phyloP scores from a whole-genome alignment of 2,888 invertebrate species.

The Alviniconcha strummeri region DNA sequence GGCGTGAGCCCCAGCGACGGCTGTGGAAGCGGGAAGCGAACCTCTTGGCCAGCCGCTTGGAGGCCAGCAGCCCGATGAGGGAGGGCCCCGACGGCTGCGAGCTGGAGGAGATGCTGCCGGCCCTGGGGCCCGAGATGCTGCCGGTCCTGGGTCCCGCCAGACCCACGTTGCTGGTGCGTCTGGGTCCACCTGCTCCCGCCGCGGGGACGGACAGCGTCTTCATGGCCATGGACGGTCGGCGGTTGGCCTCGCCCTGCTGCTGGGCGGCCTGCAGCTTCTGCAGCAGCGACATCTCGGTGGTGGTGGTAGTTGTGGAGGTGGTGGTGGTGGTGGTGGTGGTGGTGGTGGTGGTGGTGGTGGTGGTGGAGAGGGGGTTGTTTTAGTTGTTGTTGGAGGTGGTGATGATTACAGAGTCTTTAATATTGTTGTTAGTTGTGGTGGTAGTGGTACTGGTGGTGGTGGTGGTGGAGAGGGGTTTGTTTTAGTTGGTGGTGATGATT shows the following conservation, averaged over 20 bases:
- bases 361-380: not conserved
- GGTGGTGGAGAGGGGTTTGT: not conserved
- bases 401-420: not conserved
- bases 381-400: not conserved
- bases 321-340: not conserved
- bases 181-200: not conserved
- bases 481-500: not conserved
- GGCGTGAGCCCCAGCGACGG: conserved; percentile 34
- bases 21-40: conserved; percentile 44
- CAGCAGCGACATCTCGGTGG: not conserved
- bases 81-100: conserved; percentile 40
- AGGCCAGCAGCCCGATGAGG: conserved; percentile 52
- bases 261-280: conserved; percentile 11
- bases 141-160: not conserved
- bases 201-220: conserved; percentile 15
- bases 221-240: conserved; percentile 23
- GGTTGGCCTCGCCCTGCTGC: not conserved
- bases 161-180: conserved; percentile 10
- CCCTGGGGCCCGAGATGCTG: not conserved
- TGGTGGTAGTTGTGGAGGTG: not conserved
- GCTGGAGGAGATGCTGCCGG: not conserved
- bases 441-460: too few species aligned
- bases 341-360: not conserved
- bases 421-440: not conserved
- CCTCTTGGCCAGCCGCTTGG: conserved; percentile 54